Base-by-base conservation (phyloP, 2,888 invertebrate genomes). In the Darwinula stevensoni region DNA sequence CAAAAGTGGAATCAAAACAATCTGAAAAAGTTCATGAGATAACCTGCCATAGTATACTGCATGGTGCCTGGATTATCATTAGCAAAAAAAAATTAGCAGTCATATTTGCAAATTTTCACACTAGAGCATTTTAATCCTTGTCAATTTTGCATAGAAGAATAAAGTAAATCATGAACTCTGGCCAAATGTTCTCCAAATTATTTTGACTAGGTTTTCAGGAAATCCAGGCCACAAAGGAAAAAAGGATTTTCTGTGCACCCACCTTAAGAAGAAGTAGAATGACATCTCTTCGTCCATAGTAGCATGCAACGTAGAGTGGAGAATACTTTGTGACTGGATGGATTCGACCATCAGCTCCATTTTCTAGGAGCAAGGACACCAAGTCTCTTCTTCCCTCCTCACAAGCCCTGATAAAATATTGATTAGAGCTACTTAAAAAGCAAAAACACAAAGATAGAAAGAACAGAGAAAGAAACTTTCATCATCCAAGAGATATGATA, bases 251-350 rank as follows among this genome's bases (percentile, higher is more conserved):
- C 4, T 14, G 11, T 4, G 12, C n/a, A n/a, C 35, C 37, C 36
- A 62, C 62, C 51, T 59, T 56, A 11, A 86, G 54, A 41, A 86
- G 52, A 38, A 72, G 47, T 41, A 66, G 65, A 0, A 68, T 71
- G 35, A 82, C 70, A 29, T 71, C 69, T 38, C 58, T 53, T 45
- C 75, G 69, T 1, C 84, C 84, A 45, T 74, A 73, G 44, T 76
- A 75, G 37, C 73, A 71, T 3, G 86, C 75, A 33, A 78, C 72
- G 52, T 88, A 86, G 1, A 91, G 58, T 0, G 88, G 84, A 1
- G 82, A 76, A 51, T 88, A 84, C 45, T 73, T 70, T 2, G 86
- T 86, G 16, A 76, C 72, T 1, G 80, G 69, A 53, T 86, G 84
- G 17, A 70, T 68, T 33, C 82, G 62, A 2, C 80, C 76, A 54